Percentiles rank a stretch among this genome's conserved stretches.
Evolutionary conservation across 2,113 vertebrate genomes (phyloP).

Genomic region (Marmota monax): DNA sequence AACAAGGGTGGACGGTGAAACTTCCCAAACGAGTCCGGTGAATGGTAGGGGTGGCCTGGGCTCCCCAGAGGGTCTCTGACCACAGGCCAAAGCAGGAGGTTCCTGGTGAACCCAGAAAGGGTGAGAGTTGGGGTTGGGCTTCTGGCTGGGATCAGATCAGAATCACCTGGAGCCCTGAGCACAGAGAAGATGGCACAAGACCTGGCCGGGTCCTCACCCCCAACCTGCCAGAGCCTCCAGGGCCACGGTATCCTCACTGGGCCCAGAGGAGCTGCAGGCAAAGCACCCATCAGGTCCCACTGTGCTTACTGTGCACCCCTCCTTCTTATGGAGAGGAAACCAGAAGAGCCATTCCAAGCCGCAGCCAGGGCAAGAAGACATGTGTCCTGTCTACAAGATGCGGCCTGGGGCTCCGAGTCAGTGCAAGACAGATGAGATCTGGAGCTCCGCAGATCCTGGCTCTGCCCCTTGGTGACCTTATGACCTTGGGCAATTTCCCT

Average conservation of each 20-base stretch:
- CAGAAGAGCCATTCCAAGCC: background rate
- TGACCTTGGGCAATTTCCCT: background rate
- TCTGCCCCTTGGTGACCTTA: background rate
- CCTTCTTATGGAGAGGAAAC: background rate
- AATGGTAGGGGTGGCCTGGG: background rate
- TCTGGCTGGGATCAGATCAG: background rate
- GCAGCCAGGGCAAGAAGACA: background rate
- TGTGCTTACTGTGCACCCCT: background rate
- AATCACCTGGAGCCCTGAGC: background rate
- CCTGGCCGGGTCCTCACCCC: background rate
- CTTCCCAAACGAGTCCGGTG: background rate
- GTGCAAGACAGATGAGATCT: background rate
- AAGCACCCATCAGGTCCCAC: background rate
- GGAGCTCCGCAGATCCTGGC: background rate
- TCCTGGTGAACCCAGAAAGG: background rate
- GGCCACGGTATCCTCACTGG: fast-evolving
- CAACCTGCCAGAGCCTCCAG: fast-evolving
- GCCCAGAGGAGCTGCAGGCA: background rate
- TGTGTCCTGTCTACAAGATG: background rate
- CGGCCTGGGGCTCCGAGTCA: background rate
- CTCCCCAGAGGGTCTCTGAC: background rate
- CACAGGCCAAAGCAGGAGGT: background rate
- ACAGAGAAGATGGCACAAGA: background rate
- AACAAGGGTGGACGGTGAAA: background rate
- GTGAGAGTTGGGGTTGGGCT: background rate